phyloP scores from a whole-genome alignment of 1,140 invertebrate genomes.

The Zophobas morio region DNA sequence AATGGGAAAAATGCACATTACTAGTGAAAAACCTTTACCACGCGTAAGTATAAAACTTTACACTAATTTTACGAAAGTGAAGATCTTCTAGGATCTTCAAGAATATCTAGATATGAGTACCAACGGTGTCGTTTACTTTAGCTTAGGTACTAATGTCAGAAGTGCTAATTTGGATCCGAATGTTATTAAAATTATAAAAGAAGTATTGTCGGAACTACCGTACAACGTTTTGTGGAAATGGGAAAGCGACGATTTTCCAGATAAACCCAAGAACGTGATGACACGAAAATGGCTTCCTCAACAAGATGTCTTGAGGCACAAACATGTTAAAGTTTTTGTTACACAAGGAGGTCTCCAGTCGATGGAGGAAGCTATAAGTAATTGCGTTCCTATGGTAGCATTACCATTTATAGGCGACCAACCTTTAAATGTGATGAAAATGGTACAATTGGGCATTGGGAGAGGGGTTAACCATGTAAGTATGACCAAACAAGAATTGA shows the following conservation, averaged over 20 bases:
- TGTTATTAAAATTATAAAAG: constrained; percentile 10
- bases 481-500: background rate
- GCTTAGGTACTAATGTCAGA: constrained; percentile 49
- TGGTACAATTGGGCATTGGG: background rate
- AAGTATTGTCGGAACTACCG: constrained; percentile 34
- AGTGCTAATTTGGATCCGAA: background rate
- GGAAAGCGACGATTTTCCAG: too few species aligned
- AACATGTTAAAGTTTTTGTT: background rate
- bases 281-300: too few species aligned
- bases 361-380: background rate
- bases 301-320: background rate
- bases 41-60: background rate
- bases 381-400: background rate
- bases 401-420: background rate
- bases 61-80: background rate
- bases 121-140: constrained; percentile 47
- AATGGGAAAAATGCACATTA: constrained; percentile 68
- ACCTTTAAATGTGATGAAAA: background rate
- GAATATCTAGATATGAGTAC: constrained; percentile 43
- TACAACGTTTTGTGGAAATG: constrained; percentile 47
- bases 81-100: constrained; percentile 43
- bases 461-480: background rate
- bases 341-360: background rate
- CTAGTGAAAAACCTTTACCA: constrained; percentile 3
- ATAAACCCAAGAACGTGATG: too few species aligned